Evolutionary conservation across 92 coral and sea anemone genomes (phyloP), one percentile per base, ranked within the genome.

Genomic region (Actinernus sp.): DNA sequence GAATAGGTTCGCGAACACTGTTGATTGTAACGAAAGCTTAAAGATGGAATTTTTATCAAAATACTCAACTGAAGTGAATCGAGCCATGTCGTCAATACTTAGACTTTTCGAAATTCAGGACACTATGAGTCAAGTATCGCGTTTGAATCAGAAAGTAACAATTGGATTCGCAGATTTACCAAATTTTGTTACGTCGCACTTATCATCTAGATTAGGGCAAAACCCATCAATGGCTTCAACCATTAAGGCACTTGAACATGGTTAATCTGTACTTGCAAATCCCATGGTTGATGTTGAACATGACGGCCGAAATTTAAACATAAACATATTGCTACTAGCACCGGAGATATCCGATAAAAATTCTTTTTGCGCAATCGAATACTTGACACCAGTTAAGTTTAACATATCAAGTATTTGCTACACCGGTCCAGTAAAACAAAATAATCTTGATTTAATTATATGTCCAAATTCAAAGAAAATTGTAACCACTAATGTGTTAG

Each of bases 211-310:
- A n/a, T n/a, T n/a, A n/a, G n/a, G n/a, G n/a, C n/a, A n/a, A n/a
- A n/a, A n/a, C n/a, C n/a, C n/a, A n/a, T n/a, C n/a, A n/a, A n/a
- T n/a, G n/a, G n/a, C n/a, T n/a, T n/a, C n/a, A n/a, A n/a, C n/a
- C n/a, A n/a, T n/a, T 2, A 51, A 28, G 16, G 79, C 79, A 11
- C 40, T 70, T 16, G 52, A 43, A 9, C 70, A 78, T 13, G 74
- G 79, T 31, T 70, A 69, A n/a, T 46, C 79, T 9, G 39, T 61
- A 0, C 34, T 79, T 14, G 34, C 68, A 1, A 38, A 61, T 9
- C 89, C 84, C 1, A 3, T 72, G 25, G 63, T 83, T 0, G 84
- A 83, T n/a, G n/a, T n/a, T n/a, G n/a, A n/a, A n/a, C n/a, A n/a
- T n/a, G n/a, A n/a, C n/a, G n/a, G n/a, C n/a, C 55, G 37, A 20